phyloP scores from a whole-genome alignment of 2,113 vertebrate species.

The Oenanthe melanoleuca region DNA sequence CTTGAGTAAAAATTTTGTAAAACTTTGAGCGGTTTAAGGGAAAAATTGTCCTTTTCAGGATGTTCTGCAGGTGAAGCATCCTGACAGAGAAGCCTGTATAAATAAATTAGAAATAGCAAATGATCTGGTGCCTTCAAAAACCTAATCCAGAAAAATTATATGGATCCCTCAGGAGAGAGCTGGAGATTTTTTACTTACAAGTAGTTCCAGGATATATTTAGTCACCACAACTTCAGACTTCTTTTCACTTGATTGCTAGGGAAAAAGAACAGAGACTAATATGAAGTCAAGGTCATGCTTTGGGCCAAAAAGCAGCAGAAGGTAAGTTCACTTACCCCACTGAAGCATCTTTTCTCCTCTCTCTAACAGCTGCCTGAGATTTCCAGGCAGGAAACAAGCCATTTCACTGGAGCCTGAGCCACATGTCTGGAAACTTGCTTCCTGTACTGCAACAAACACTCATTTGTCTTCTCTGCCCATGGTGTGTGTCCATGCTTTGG shows the following conservation, averaged over 20 bases:
- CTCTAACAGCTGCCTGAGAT: not conserved
- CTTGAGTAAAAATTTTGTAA: too few relatives aligned
- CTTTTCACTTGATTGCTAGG: not conserved
- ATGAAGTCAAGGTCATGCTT: not conserved
- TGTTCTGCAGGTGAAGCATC: not conserved
- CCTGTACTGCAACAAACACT: not conserved
- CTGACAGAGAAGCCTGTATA: not conserved
- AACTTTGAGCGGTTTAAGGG: not conserved
- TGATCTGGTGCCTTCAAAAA: not conserved
- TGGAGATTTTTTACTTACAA: slow-evolving; percentile 4
- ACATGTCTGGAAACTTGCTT: not conserved
- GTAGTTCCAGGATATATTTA: not conserved
- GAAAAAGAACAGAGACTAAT: not conserved
- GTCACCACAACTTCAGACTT: not conserved
- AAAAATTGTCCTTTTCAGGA: not conserved
- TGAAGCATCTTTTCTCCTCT: not conserved
- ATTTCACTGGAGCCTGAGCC: not conserved
- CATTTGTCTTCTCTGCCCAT: not conserved
- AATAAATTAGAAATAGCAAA: slow-evolving; percentile 11
- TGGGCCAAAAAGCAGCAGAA: not conserved
- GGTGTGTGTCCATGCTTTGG: not conserved
- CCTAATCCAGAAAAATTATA: not conserved
- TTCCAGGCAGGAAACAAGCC: not conserved
- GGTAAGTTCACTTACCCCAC: not conserved
- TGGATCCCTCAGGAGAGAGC: not conserved